These are phyloP conservation scores for Xiphorhynchus elegans DNA, from an alignment of 2,113 vertebrate species.

Conservation along the genomic window DNA sequence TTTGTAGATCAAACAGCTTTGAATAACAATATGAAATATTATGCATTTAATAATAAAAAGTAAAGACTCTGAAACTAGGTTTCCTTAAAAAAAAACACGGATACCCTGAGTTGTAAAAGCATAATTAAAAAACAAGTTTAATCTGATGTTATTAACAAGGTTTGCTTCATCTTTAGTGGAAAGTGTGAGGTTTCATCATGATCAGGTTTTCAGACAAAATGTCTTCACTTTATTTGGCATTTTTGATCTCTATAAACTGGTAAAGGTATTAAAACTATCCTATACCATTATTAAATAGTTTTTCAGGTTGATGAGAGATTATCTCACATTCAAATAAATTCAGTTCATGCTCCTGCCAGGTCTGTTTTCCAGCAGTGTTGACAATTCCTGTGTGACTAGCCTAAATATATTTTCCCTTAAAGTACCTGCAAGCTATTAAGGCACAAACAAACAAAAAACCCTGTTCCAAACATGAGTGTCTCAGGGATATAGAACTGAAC, in stretches of 20 bases:
- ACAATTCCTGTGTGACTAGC: background rate
- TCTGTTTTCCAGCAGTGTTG: background rate
- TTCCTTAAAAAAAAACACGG: background rate
- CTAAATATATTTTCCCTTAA: background rate
- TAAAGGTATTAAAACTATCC: background rate
- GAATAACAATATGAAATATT: background rate
- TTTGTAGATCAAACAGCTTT: background rate
- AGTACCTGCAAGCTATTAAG: background rate
- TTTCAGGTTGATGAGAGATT: background rate
- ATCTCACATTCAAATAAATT: background rate
- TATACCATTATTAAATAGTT: background rate
- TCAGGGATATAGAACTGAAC: background rate
- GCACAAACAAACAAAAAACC: background rate
- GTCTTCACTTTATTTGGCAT: background rate
- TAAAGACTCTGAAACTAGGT: background rate
- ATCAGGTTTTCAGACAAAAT: background rate
- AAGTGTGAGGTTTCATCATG: background rate
- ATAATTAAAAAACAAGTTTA: background rate
- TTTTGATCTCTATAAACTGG: background rate
- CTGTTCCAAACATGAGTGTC: background rate
- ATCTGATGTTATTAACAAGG: background rate
- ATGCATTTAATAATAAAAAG: background rate
- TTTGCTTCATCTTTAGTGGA: background rate
- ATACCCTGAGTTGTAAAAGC: background rate
- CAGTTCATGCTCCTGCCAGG: background rate